These are phyloP conservation scores for Phoenicopterus ruber DNA, from an alignment of 2,113 vertebrate species.

Conservation along the genomic window DNA sequence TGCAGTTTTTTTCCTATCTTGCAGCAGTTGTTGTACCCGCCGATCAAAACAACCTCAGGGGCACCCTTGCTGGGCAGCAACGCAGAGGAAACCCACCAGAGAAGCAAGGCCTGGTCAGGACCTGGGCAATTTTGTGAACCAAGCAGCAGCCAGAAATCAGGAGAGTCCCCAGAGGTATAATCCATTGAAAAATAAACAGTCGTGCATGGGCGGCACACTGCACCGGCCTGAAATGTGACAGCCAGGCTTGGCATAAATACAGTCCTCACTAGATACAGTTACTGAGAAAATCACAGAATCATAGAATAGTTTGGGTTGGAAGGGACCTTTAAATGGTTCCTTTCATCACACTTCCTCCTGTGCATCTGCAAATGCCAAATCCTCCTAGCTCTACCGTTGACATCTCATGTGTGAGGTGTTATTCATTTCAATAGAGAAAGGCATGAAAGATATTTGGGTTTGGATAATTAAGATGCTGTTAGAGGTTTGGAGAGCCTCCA, in stretches of 20 bases:
- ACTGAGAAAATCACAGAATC: background rate
- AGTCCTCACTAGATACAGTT: background rate
- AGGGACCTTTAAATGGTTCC: background rate
- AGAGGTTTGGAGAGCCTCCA: background rate
- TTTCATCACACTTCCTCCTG: background rate
- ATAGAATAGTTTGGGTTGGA: too few relatives aligned
- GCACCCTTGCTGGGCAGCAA: background rate
- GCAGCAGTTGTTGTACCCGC: background rate
- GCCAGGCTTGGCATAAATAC: background rate
- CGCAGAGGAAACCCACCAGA: background rate
- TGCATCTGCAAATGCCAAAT: background rate
- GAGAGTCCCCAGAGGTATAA: background rate
- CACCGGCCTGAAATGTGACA: background rate
- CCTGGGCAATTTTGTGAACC: background rate
- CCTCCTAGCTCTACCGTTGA: background rate
- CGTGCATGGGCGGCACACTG: background rate
- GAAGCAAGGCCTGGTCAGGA: background rate
- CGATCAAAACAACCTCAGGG: background rate
- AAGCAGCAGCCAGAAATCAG: background rate
- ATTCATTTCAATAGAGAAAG: background rate
- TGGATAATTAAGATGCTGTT: background rate
- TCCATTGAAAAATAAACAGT: background rate
- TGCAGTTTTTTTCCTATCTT: background rate
- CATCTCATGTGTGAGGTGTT: background rate
- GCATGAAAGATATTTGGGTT: background rate